Evolutionary conservation across 2,113 vertebrate species (phyloP).

Genomic region (Gymnobelideus leadbeateri): DNA sequence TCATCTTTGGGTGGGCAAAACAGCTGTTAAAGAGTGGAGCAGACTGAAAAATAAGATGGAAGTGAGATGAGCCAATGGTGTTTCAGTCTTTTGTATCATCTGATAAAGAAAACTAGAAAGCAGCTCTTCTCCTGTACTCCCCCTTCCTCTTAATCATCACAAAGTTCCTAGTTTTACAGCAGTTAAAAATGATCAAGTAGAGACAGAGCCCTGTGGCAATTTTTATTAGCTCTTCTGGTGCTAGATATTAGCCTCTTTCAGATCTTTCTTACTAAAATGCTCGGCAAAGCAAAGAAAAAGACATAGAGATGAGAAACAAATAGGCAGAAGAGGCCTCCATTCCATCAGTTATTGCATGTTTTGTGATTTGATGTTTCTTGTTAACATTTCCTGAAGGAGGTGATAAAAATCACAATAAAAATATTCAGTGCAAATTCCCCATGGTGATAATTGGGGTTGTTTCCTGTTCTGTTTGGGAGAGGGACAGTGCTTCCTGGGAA

Average conservation of each 20-base stretch:
- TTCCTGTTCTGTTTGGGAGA: not conserved
- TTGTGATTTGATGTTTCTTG: slow-evolving; percentile 17
- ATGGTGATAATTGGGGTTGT: not conserved
- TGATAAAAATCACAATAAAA: not conserved
- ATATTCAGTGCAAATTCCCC: not conserved
- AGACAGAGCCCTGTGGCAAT: slow-evolving; percentile 41
- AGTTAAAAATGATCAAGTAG: slow-evolving; percentile 59
- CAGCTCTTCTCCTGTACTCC: not conserved
- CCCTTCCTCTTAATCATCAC: slow-evolving; percentile 53
- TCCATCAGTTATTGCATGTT: slow-evolving; percentile 29
- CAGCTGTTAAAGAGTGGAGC: not conserved
- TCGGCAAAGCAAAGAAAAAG: not conserved
- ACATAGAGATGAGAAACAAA: slow-evolving; percentile 8
- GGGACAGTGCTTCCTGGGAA: not conserved
- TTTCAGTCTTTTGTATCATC: not conserved
- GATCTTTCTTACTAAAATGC: slow-evolving; percentile 31
- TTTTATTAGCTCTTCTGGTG: slow-evolving; percentile 46
- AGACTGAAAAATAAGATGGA: not conserved
- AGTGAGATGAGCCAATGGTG: not conserved
- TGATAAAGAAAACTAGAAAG: not conserved
- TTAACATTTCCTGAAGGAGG: not conserved
- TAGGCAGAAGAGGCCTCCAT: slow-evolving; percentile 4
- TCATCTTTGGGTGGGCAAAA: not conserved
- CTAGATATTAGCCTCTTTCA: slow-evolving; percentile 40
- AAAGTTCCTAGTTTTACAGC: slow-evolving; percentile 58